phyloP scores from a whole-genome alignment of 2,888 invertebrate species.

The Leptopilina syphax region DNA sequence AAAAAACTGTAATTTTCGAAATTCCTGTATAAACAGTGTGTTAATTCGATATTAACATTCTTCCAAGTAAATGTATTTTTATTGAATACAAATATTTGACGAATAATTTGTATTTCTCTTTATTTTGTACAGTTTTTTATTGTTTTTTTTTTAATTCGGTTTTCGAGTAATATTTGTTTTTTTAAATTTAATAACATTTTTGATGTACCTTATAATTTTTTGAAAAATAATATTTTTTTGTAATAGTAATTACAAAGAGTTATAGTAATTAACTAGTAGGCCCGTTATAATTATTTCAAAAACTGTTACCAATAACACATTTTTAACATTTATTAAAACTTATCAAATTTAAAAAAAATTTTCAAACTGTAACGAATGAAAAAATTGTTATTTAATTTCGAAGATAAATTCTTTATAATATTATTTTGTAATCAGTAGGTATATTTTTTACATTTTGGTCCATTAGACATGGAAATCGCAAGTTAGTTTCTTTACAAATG shows the following conservation, averaged over 20 bases:
- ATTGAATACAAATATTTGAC: conserved; percentile 35
- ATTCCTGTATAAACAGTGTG: conserved; percentile 32
- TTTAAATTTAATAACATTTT: not conserved
- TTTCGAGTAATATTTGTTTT: not conserved
- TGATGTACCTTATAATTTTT: not conserved
- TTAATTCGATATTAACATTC: conserved; percentile 18
- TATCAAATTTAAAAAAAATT: not conserved
- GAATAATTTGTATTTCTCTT: not conserved
- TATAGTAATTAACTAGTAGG: not conserved
- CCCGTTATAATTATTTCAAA: not conserved
- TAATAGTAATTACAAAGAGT: not conserved
- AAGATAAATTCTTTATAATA: not conserved
- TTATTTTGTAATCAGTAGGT: not conserved
- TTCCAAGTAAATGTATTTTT: conserved; percentile 37
- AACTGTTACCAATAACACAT: not conserved
- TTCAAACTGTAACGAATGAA: not conserved
- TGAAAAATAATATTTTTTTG: no score
- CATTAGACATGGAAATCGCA: conserved; percentile 3
- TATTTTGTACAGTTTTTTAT: not conserved
- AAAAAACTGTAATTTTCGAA: not conserved
- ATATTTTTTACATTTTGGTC: conserved; percentile 14
- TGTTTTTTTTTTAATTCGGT: not conserved
- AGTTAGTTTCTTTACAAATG: not conserved
- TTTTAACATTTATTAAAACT: not conserved
- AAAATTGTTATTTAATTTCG: not conserved